A percentile compares a stretch with the other conserved stretches of the same genome.
These are phyloP conservation scores for Anagyrus pseudococci DNA, from an alignment of 2,888 invertebrate species.

Conservation along the genomic window DNA sequence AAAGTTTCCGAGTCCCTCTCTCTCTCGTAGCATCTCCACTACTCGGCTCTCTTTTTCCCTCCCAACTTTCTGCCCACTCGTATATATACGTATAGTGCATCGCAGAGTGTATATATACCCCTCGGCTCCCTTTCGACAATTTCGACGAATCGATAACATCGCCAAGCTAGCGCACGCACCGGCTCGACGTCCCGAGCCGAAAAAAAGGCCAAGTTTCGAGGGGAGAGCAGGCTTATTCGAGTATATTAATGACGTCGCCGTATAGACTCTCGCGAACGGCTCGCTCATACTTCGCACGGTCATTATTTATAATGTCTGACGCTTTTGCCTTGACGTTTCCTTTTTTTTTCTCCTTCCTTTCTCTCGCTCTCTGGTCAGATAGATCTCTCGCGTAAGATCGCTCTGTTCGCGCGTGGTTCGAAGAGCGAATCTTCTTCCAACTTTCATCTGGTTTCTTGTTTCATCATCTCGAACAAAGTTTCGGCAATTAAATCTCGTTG, in stretches of 20 bases:
- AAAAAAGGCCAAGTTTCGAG: neutral
- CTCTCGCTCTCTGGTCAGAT: neutral
- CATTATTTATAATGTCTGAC: conserved; percentile 42
- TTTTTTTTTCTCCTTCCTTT: neutral
- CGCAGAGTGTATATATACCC: conserved; percentile 16
- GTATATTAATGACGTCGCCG: conserved; percentile 35
- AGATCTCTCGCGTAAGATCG: too few species aligned
- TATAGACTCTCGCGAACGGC: conserved; percentile 30
- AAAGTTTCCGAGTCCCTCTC: conserved; percentile 19
- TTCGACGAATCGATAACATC: conserved; percentile 46
- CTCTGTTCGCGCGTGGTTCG: too few species aligned
- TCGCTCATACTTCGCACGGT: conserved; percentile 41
- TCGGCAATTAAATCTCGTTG: too few species aligned
- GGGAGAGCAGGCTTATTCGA: conserved; percentile 16
- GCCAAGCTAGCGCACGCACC: conserved; percentile 14
- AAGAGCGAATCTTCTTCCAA: too few species aligned
- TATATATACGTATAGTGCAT: neutral
- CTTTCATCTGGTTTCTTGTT: too few species aligned
- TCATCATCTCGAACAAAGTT: too few species aligned
- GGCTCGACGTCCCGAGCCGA: neutral
- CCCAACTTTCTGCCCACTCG: neutral
- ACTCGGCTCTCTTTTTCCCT: neutral
- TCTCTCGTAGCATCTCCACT: conserved; percentile 1
- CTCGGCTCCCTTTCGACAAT: conserved; percentile 39
- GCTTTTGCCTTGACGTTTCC: conserved; percentile 1